Conservation (phyloP, 2,113 vertebrate genomes). For the Podarcis cretensis region DNA sequence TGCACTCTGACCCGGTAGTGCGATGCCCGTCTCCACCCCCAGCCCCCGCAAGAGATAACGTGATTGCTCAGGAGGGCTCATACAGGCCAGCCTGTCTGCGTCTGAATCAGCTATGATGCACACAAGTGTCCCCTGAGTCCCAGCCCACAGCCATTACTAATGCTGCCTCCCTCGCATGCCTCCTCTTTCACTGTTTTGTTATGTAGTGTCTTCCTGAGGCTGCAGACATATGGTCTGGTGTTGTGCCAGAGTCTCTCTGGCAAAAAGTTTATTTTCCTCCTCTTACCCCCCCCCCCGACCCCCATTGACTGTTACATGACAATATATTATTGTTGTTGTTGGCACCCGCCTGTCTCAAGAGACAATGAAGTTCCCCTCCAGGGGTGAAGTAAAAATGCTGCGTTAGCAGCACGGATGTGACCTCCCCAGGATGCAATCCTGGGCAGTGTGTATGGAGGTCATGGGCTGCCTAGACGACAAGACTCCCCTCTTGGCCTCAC, state of each 20-base stretch:
- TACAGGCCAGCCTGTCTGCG: neutral
- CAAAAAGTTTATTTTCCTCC: neutral
- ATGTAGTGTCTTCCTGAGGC: neutral
- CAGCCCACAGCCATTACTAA: neutral
- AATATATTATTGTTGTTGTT: too few relatives aligned
- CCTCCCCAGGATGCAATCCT: too few relatives aligned
- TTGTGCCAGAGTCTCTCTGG: neutral
- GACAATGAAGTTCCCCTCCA: too few relatives aligned
- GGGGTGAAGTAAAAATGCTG: too few relatives aligned
- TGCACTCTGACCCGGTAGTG: neutral
- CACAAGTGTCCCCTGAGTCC: neutral
- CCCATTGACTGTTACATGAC: too few relatives aligned
- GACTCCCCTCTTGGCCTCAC: too few relatives aligned
- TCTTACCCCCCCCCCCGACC: too few relatives aligned
- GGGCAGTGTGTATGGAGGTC: too few relatives aligned
- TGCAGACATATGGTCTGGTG: neutral
- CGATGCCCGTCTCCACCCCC: neutral
- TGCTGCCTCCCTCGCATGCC: neutral
- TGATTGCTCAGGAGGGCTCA: neutral
- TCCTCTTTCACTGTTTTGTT: neutral
- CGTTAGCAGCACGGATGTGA: neutral
- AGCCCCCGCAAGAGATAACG: neutral
- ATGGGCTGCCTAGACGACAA: too few relatives aligned
- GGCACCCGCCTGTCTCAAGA: too few relatives aligned
- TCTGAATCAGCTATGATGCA: conserved; percentile 5